Percentiles rank a stretch among this genome's conserved stretches.
These are phyloP conservation scores for Nematostella vectensis DNA, from an alignment of 92 coral and sea anemone species.

Conservation along the genomic window DNA sequence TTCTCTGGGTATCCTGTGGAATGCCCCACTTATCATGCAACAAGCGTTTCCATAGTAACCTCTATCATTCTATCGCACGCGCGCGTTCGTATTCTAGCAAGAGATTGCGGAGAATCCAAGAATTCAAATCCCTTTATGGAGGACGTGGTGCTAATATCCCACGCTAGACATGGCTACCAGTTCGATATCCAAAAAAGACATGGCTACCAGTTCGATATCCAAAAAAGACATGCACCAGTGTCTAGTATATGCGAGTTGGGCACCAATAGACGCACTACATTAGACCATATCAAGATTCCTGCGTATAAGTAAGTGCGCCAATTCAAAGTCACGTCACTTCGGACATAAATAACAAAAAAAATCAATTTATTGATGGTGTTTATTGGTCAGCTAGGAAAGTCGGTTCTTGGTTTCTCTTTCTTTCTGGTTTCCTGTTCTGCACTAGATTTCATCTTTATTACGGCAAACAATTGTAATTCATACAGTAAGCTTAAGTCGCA, in stretches of 20 bases:
- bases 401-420: too few relatives aligned
- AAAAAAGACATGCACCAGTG: conserved; percentile 23
- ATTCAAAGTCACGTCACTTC: not conserved
- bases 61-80: conserved; percentile 6
- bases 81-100: not conserved
- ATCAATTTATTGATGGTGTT: too few relatives aligned
- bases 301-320: conserved; percentile 80
- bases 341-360: too few relatives aligned
- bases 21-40: conserved; percentile 2
- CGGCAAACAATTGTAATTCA: too few relatives aligned
- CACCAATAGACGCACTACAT: conserved; percentile 39
- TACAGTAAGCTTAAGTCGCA: too few relatives aligned
- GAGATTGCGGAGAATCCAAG: too few relatives aligned
- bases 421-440: too few relatives aligned
- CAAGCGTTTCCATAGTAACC: conserved; percentile 48
- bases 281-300: conserved; percentile 62
- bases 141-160: conserved; percentile 44
- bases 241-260: conserved; percentile 57
- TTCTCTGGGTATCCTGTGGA: too few relatives aligned
- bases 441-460: too few relatives aligned
- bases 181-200: conserved; percentile 14
- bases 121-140: too few relatives aligned
- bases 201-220: conserved; percentile 41
- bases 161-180: conserved; percentile 49
- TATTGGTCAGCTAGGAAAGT: too few relatives aligned